Base-by-base conservation (phyloP, 64 coral and sea anemone species). In the Astreopora myriophthalma region DNA sequence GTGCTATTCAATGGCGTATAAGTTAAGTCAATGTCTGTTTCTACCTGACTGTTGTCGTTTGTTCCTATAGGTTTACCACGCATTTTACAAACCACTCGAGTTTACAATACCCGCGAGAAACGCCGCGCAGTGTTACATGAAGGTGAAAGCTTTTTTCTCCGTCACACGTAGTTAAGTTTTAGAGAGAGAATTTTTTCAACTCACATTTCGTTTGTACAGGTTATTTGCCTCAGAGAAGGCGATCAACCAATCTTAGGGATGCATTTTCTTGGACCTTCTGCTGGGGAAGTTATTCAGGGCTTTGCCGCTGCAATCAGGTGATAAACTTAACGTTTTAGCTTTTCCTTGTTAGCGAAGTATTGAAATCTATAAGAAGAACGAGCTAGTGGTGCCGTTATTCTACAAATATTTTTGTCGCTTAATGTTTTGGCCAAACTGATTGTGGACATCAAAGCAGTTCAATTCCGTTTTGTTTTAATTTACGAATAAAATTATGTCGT, bases 41-140 rank as follows among this genome's bases (percentile, higher is more conserved):
- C 30, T 74, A 1, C 55, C 73, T 75, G 1, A 52, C 42, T 10
- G 35, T 4, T 24, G 27, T 66, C 22, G 13, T 19, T 73, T 19
- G 6, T 22, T 69, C 8, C 37, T 68, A 0, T 51, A 99, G 97
- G 91, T 99, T 8, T 99, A 99, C 64, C 97, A 99, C 55, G 97
- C 97, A 20, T 99, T 96, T 74, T 99, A 99, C 91, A 96, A 93
- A 73, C 97, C 97, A 42, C 81, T 99, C 23, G 97, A 99, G 74
- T 99, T 87, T 75, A 99, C 82, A 6, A 91, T 96, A 3, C 26
- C 95, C 0, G 87, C 78, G 10, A 90, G 80, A 77, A 69, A 94
- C 14, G 80, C 80, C 11, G 87, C 86, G 28, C 86, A 93, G 67
- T 93, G 95, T 42, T 97, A 97, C 38, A 97, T 94, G 34, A 97